These are phyloP conservation scores for Mimas tiliae DNA, from an alignment of 2,888 invertebrate genomes.

Conservation along the genomic window DNA sequence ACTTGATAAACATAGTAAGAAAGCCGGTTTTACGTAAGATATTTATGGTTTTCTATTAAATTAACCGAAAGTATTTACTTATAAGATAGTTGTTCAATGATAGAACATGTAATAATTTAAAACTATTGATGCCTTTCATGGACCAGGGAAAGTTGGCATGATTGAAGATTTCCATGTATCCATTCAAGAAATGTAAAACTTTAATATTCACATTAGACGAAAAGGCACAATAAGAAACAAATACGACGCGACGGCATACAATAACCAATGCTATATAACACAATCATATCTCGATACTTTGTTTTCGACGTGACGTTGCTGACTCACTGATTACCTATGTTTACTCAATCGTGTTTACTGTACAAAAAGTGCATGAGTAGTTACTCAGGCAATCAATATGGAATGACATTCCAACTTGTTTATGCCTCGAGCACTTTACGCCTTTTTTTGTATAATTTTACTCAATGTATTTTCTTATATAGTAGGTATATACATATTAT, in stretches of 20 bases:
- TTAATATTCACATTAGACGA: background rate
- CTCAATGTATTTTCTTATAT: too few species aligned
- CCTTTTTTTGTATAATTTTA: background rate
- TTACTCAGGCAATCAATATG: slow-evolving; percentile 6
- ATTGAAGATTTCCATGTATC: background rate
- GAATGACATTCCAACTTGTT: slow-evolving; percentile 5
- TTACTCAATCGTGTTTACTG: slow-evolving; percentile 12
- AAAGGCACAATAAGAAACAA: background rate
- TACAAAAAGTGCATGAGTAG: slow-evolving; percentile 19
- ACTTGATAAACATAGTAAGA: background rate
- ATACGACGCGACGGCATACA: background rate
- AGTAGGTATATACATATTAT: background rate
- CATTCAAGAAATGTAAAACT: background rate
- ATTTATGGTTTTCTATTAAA: background rate
- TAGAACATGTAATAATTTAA: background rate
- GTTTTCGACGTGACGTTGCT: background rate
- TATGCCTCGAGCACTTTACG: background rate
- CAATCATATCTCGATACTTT: slow-evolving; percentile 7
- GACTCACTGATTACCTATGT: slow-evolving; percentile 23
- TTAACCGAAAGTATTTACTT: background rate
- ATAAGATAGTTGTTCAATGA: background rate
- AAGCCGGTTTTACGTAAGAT: background rate
- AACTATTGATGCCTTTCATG: background rate
- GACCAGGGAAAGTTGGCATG: background rate
- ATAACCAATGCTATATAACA: background rate